Evolutionary conservation across 2,797 vertebrate genomes (phyloP), one percentile per base, ranked within the genome.

Genomic region (Pempheris klunzingeri): DNA sequence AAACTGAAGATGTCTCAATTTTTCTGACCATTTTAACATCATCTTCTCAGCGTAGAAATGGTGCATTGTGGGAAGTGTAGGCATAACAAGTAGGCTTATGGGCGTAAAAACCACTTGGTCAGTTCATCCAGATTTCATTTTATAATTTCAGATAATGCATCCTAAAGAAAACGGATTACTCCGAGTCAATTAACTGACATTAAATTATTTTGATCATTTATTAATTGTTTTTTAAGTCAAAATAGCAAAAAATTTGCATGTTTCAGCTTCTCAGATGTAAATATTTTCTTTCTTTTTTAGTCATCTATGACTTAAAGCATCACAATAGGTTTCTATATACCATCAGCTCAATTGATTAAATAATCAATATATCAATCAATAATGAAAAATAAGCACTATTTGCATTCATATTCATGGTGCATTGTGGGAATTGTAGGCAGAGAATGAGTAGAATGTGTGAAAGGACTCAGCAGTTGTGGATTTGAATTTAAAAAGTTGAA

Each of bases 31-130:
- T 2, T 64, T 64, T 58, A 44, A 67, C 5, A 10, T 20, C 18
- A 24, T 41, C 28, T 24, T 1, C 17, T 24, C 17, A 61, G 28
- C 24, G n/a, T 4, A 17, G 47, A 55, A 7, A 0, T 49, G 61
- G 7, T 78, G 70, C 30, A 52, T 58, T 57, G 4, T 80, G 71
- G 71, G 53, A 80, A 68, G 3, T 81, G 41, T 53, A 65, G 59
- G 38, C 62, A 58, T 14, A 58, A n/a, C 53, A n/a, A 24, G 14
- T 20, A 24, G n/a, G 34, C 7, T 0, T 7, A 18, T 13, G 24
- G 4, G 39, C 24, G 15, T 28, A 6, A 24, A n/a, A 28, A 43
- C n/a, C 28, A 11, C 13, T 17, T 44, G 0, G 5, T 54, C 41
- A 26, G 15, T 52, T 28, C 20, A n/a, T 34, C 30, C 2, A 59